A percentile compares a stretch with the other conserved stretches of the same genome.
These are phyloP conservation scores for cattle (Bos taurus) DNA, from an alignment of 2,113 vertebrate species.

Conservation along the genomic window ARS-UCD2.0 NC_037335.1:56948001-56948500, in stretches of 20 bases:
- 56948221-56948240: background rate
- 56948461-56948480: background rate
- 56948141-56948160: background rate
- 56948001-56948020: background rate
- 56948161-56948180: background rate
- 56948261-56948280: background rate
- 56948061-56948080: background rate
- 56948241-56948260: background rate
- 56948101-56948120: background rate
- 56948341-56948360: background rate
- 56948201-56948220: background rate
- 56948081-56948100: background rate
- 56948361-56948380: background rate
- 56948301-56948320: background rate
- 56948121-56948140: too few relatives aligned
- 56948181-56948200: background rate
- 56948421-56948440: background rate
- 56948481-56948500: background rate
- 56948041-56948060: background rate
- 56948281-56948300: too few relatives aligned
- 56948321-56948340: background rate
- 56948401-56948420: background rate
- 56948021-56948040: background rate
- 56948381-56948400: background rate
- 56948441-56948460: background rate